Evolutionary conservation across 2,888 invertebrate species (phyloP).

Genomic region (Drosophila macrospina): DNA sequence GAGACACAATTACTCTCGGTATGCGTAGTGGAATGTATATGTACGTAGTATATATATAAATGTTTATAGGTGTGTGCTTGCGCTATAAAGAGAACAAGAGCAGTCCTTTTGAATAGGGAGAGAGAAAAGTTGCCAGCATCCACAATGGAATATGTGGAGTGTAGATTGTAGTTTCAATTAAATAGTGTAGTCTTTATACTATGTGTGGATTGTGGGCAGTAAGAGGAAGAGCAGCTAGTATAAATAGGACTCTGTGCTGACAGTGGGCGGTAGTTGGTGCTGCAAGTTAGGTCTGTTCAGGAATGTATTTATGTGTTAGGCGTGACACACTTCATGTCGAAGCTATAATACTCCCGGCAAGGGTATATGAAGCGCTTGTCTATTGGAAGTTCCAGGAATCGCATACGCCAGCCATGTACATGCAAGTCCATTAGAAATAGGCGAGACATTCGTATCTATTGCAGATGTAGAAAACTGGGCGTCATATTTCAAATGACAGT

Average conservation of each 20-base stretch:
- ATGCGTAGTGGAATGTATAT: too few species aligned
- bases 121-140: too few species aligned
- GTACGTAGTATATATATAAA: too few species aligned
- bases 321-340: neutral
- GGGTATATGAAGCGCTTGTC: neutral
- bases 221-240: too few species aligned
- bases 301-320: neutral
- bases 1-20: too few species aligned
- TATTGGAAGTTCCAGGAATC: conserved; percentile 52
- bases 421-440: conserved; percentile 46
- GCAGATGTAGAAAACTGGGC: conserved; percentile 55
- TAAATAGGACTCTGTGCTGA: neutral
- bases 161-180: too few species aligned
- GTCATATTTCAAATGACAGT: conserved; percentile 73
- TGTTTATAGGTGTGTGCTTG: too few species aligned
- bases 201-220: too few species aligned
- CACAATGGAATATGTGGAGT: too few species aligned
- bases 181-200: too few species aligned
- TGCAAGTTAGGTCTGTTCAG: neutral
- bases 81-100: too few species aligned
- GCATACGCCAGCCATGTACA: conserved; percentile 4
- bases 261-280: neutral
- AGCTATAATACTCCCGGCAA: neutral
- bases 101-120: too few species aligned
- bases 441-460: conserved; percentile 57